Evolutionary conservation across 2,113 vertebrate genomes (phyloP), one percentile per base, ranked within the genome.

Genomic region (Rallus limicola): DNA sequence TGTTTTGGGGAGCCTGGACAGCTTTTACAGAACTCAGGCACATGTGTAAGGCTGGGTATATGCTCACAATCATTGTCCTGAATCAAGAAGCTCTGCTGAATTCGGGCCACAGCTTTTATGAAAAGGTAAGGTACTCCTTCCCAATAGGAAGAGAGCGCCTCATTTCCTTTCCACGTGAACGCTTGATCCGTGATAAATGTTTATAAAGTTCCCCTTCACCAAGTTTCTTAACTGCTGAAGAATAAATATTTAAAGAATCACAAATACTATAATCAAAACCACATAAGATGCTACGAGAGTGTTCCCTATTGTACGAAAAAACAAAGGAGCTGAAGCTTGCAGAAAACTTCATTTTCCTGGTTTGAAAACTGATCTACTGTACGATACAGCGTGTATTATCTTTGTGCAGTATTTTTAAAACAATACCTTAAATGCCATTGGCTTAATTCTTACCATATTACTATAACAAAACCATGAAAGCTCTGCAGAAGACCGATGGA

Each of bases 401-500:
- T 93, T 93, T 96, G 82, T 74, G 90, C 50, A 80, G 46, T 95
- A 86, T 96, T 97, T 97, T 97, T 83, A 93, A 93, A 97, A 95
- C 93, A 96, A 96, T 97, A 86, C 85, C 80, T 97, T 89, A 93
- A 96, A 97, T 97, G 68, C 95, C 95, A 91, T 36, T 44, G 89
- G 65, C 72, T 93, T 97, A 96, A 97, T 97, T 97, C 92, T 95
- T 96, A 95, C 96, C 97, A 97, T 97, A 97, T 97, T 96, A 96
- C 82, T 96, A 90, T 90, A 97, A 96, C 92, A 96, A 92, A 92
- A 64, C 90, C 40, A 28, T 94, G 83, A 77, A 91, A 82, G 46
- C 60, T 90, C 79, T 68, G 63, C 64, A 94, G 79, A 96, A 68
- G 59, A 77, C 71, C 64, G 77, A 5, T 48, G 34, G 28, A 64